Conservation (phyloP, 2,113 vertebrate species). For the Brachyhypopomus occidentalis region DNA sequence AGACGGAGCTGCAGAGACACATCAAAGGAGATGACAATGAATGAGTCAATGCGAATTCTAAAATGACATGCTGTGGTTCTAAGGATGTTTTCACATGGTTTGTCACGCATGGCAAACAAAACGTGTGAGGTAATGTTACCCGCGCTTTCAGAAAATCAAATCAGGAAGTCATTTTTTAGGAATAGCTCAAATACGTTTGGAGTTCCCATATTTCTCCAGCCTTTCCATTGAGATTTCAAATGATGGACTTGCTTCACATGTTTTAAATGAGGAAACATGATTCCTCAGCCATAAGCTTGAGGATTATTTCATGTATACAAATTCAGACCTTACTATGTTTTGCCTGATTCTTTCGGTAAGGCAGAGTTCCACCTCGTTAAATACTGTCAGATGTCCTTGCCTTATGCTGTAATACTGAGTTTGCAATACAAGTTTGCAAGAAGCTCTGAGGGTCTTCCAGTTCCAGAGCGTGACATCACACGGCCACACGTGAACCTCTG, state of each 20-base stretch:
- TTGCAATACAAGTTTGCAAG: slow-evolving; percentile 47
- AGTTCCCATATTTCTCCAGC: too few relatives aligned
- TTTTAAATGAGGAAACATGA: too few relatives aligned
- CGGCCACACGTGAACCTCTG: slow-evolving; percentile 28
- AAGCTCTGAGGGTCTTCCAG: slow-evolving; percentile 44
- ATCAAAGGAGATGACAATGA: slow-evolving; percentile 31
- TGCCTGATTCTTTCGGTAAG: too few relatives aligned
- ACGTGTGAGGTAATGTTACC: too few relatives aligned
- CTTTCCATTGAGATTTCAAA: too few relatives aligned
- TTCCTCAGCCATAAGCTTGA: too few relatives aligned
- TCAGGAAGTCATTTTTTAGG: too few relatives aligned
- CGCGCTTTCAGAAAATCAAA: too few relatives aligned
- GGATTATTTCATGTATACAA: too few relatives aligned
- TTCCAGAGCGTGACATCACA: slow-evolving; percentile 36
- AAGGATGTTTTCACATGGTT: not conserved
- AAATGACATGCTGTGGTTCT: not conserved
- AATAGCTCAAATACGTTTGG: too few relatives aligned
- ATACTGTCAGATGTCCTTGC: not conserved
- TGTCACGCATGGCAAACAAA: not conserved
- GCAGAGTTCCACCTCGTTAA: not conserved
- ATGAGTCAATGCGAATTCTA: slow-evolving; percentile 16
- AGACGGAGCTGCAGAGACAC: slow-evolving; percentile 1
- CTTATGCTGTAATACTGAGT: slow-evolving; percentile 24
- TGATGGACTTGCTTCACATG: too few relatives aligned
- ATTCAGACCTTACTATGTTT: too few relatives aligned